A percentile compares a stretch with the other conserved stretches of the same genome.
Conservation (phyloP, 2,113 vertebrate species). For the Manacus vitellinus region DNA sequence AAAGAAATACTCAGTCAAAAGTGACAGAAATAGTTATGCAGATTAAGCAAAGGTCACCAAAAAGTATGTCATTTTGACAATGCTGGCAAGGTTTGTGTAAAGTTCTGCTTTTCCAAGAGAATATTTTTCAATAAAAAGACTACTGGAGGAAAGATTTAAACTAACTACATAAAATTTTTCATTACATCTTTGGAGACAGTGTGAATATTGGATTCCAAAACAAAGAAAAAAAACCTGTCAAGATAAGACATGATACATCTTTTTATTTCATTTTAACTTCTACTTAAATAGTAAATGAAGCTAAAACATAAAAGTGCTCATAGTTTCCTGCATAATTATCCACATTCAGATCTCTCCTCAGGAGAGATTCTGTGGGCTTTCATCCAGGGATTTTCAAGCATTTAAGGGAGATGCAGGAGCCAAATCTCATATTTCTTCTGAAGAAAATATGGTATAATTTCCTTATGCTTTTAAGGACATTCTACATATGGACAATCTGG, state of each 20-base stretch:
- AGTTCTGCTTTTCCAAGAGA: neutral
- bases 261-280: constrained; percentile 55
- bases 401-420: constrained; percentile 11
- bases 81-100: neutral
- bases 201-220: constrained; percentile 37
- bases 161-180: neutral
- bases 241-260: constrained; percentile 50
- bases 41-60: neutral
- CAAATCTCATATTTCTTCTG: constrained; percentile 1
- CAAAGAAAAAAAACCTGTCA: constrained; percentile 30
- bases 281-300: constrained; percentile 51
- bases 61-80: neutral
- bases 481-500: neutral
- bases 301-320: constrained; percentile 42
- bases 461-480: neutral
- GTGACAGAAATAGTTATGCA: neutral
- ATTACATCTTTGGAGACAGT: constrained; percentile 12
- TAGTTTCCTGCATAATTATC: constrained; percentile 44
- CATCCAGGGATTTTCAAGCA: constrained; percentile 30
- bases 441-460: neutral
- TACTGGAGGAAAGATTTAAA: neutral
- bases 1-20: neutral
- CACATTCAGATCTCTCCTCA: constrained; percentile 23
- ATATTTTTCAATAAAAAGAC: neutral
- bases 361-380: constrained; percentile 41